phyloP scores from a whole-genome alignment of 2,113 vertebrate genomes.

The Chaetodon auriga region DNA sequence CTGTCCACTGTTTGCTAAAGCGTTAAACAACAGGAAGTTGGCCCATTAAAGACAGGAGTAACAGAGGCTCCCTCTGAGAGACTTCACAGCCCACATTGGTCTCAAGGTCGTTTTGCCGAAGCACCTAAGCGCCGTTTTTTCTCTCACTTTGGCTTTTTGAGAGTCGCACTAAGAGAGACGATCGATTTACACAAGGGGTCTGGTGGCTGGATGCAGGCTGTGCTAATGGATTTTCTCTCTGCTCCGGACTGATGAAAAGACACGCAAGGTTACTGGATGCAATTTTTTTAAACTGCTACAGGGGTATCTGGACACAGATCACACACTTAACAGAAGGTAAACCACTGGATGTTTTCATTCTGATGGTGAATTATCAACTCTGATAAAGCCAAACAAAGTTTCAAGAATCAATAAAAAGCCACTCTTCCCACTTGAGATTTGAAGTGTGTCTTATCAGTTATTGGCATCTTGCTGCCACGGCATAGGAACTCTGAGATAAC shows the following conservation, averaged over 20 bases:
- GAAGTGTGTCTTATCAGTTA: not conserved
- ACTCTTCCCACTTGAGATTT: not conserved
- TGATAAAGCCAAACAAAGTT: not conserved
- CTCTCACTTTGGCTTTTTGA: conserved; percentile 4
- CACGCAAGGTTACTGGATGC: not conserved
- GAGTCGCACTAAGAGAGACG: conserved; percentile 14
- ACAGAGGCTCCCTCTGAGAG: conserved; percentile 11
- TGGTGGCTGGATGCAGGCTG: not conserved
- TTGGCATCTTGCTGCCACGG: not conserved
- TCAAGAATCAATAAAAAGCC: conserved; percentile 2
- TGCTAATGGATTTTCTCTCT: conserved; percentile 32
- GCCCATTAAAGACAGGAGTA: conserved; percentile 1
- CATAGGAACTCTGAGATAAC: not conserved
- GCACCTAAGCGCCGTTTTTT: not conserved
- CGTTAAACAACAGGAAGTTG: conserved; percentile 18
- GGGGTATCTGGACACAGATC: conserved; percentile 4
- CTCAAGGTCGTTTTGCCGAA: conserved; percentile 12
- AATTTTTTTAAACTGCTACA: not conserved
- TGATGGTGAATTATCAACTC: not conserved
- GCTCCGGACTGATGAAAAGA: not conserved
- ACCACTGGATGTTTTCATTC: not conserved
- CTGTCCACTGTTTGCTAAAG: conserved; percentile 21
- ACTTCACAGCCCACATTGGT: conserved; percentile 21
- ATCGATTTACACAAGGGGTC: conserved; percentile 4
- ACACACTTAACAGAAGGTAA: not conserved